Evolutionary conservation across 2,888 invertebrate genomes (phyloP), one percentile per base, ranked within the genome.

Genomic region (Cheilosia vernalis): DNA sequence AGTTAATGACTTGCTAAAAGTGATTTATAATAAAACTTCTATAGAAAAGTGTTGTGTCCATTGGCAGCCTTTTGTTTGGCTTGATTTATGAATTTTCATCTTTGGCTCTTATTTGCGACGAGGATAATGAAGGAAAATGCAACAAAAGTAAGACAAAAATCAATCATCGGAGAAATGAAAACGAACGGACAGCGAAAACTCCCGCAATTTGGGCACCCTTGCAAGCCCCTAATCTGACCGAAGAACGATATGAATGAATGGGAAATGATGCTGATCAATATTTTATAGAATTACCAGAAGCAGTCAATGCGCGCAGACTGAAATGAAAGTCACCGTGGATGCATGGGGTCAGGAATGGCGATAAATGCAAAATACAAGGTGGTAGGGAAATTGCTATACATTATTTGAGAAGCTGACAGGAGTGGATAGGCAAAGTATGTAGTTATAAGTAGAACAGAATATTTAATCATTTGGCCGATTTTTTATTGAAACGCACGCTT

Each of bases 81-180:
- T 77, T 77, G 72, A 77, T 73, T 83, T 77, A 78, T 69, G 73
- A 44, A 40, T 61, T 10, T 33, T 56, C 37, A 47, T 37, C 40
- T 44, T 49, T 15, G 6, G 9, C n/a, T 17, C 33, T 33, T 55
- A 7, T 30, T 30, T 55, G 55, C 6, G n/a, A 55, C 21, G 37
- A 44, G 44, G 9, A 37, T 37, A 27, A 37, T 1, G 10, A 27
- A 4, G 10, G 15, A 55, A 49, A 67, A 27, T 42, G 27, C 27
- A 40, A 42, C 17, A 44, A 27, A 40, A 66, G 10, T 4, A 2
- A 15, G 44, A 19, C 24, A 60, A 61, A 77, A 77, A 77, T 77
- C 82, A 77, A 72, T 83, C 78, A 73, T 1, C 63, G 77, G 76
- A 60, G 58, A 66, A 73, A 27, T 24, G 19, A 13, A 73, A 83